phyloP scores from a whole-genome alignment of 2,797 vertebrate genomes.

The Anguilla marmorata region DNA sequence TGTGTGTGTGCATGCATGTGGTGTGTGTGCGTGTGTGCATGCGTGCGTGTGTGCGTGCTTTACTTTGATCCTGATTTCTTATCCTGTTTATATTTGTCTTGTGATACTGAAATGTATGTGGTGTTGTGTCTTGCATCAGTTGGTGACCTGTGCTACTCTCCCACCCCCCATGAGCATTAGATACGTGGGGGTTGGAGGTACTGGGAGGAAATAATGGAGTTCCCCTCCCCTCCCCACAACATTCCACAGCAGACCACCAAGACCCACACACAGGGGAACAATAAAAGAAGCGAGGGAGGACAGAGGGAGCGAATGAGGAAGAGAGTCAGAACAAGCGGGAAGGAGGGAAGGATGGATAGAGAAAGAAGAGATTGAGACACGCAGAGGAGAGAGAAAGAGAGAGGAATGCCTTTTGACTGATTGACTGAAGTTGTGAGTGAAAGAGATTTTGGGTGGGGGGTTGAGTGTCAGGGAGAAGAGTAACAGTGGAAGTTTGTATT shows the following conservation, averaged over 20 bases:
- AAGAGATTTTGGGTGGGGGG: constrained; percentile 34
- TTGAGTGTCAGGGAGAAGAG: constrained; percentile 40
- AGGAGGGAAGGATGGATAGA: background rate
- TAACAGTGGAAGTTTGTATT: constrained; percentile 25
- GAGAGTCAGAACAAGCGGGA: background rate
- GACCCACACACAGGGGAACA: constrained; percentile 50
- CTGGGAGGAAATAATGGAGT: constrained; percentile 90
- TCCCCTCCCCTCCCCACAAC: constrained; percentile 72
- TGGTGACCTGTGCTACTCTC: constrained; percentile 39
- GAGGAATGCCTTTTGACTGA: constrained; percentile 46
- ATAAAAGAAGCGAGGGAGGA: background rate
- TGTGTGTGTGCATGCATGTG: background rate
- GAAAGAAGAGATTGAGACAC: background rate
- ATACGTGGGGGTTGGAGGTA: constrained; percentile 79
- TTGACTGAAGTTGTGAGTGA: constrained; percentile 54
- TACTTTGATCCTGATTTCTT: background rate
- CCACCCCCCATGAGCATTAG: constrained; percentile 82
- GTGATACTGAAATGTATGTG: background rate
- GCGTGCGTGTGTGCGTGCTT: background rate
- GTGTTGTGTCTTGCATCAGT: background rate
- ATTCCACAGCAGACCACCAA: constrained; percentile 94
- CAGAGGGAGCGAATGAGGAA: background rate
- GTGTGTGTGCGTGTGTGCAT: background rate
- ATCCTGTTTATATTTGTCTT: background rate
- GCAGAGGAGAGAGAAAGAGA: background rate